phyloP scores from a whole-genome alignment of 2,797 vertebrate species.

The Masticophis lateralis region DNA sequence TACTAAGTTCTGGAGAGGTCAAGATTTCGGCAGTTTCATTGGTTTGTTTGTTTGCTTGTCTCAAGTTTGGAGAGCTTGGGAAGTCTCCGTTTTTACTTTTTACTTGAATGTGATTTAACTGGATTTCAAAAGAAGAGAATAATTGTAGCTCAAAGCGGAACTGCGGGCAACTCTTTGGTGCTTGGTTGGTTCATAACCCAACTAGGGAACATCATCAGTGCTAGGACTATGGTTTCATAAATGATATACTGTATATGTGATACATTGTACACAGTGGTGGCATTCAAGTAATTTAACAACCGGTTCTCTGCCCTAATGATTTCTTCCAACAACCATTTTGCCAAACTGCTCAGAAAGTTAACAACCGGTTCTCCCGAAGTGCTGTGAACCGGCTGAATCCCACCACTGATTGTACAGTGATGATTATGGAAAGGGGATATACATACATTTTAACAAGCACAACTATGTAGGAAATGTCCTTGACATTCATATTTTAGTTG shows the following conservation, averaged over 20 bases:
- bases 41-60: no score
- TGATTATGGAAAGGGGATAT: background rate
- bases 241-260: background rate
- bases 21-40: background rate
- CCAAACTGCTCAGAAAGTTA: no score
- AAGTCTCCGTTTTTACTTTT: background rate
- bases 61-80: background rate
- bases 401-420: background rate
- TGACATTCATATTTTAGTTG: accelerated
- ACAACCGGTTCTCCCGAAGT: no score
- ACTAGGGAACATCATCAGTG: no score
- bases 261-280: no score
- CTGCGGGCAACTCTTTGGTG: no score
- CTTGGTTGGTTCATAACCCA: background rate
- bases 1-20: background rate
- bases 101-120: background rate
- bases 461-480: background rate
- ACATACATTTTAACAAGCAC: background rate
- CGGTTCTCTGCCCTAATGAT: no score
- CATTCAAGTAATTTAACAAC: no score
- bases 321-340: no score
- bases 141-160: no score
- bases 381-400: no score
- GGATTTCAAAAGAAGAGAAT: background rate
- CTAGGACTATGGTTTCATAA: background rate